Evolutionary conservation across 53 echinoderm and acorn worm species (phyloP).

Genomic region (Patiria pectinifera): DNA sequence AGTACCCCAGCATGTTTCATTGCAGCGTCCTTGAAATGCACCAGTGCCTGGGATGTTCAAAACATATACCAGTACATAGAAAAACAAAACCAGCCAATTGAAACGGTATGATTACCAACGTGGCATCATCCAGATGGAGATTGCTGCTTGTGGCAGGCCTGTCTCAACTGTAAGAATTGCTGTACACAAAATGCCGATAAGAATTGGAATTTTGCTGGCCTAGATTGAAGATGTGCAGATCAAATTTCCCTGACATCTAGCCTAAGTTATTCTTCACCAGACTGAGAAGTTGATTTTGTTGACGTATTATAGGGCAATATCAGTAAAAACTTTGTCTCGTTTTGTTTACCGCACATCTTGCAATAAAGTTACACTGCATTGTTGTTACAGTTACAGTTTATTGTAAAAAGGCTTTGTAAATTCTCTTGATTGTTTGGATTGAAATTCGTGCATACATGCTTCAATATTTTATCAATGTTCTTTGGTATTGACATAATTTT

Average conservation of each 20-base stretch:
- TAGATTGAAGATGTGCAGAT: background rate
- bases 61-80: background rate
- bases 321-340: too few relatives aligned
- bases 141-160: background rate
- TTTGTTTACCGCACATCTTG: too few relatives aligned
- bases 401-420: too few relatives aligned
- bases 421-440: too few relatives aligned
- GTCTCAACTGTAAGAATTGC: background rate
- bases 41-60: background rate
- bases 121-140: background rate
- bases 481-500: too few relatives aligned
- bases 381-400: too few relatives aligned
- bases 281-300: background rate
- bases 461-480: too few relatives aligned
- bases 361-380: too few relatives aligned
- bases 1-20: background rate
- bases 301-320: too few relatives aligned
- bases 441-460: too few relatives aligned
- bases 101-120: background rate
- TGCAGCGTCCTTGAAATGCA: background rate
- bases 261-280: background rate
- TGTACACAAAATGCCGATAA: background rate
- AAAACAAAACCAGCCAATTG: background rate
- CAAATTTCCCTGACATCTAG: background rate
- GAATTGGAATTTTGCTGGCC: background rate